phyloP scores from a whole-genome alignment of 2,888 invertebrate species.

The Belgica antarctica region DNA sequence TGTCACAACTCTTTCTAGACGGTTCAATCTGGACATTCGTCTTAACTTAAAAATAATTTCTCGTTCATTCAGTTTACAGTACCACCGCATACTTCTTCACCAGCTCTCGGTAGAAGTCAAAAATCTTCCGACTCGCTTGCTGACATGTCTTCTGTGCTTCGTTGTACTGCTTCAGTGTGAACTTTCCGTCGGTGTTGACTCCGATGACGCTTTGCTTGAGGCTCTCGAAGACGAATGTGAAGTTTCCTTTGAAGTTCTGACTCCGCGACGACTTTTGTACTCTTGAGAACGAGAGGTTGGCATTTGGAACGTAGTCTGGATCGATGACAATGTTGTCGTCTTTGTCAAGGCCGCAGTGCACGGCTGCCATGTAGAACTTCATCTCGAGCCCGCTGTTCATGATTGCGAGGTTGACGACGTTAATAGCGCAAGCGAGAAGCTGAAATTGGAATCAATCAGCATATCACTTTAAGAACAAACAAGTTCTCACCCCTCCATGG shows the following conservation, averaged over 20 bases:
- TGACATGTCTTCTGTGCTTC: constrained; percentile 66
- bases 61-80: constrained; percentile 16
- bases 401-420: constrained; percentile 78
- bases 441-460: constrained; percentile 46
- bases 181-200: constrained; percentile 69
- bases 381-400: constrained; percentile 81
- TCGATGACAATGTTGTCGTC: constrained; percentile 63
- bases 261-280: constrained; percentile 47
- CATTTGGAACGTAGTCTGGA: constrained; percentile 57
- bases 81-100: constrained; percentile 59
- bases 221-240: constrained; percentile 76
- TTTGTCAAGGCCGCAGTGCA: constrained; percentile 68
- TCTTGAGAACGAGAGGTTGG: constrained; percentile 49
- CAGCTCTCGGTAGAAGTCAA: constrained; percentile 69
- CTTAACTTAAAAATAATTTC: too few relatives aligned
- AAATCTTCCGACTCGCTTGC: constrained; percentile 66
- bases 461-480: constrained; percentile 15
- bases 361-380: constrained; percentile 77
- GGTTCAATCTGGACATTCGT: too few relatives aligned
- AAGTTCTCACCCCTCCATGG: constrained; percentile 70
- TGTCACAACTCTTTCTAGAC: too few relatives aligned
- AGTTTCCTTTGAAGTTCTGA: constrained; percentile 60
- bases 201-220: constrained; percentile 59
- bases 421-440: constrained; percentile 77
- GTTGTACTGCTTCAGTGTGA: constrained; percentile 65